Percentiles rank a stretch among this genome's conserved stretches.
Evolutionary conservation across 2,113 vertebrate genomes (phyloP).

Genomic region (Coptodon bakossiorum): DNA sequence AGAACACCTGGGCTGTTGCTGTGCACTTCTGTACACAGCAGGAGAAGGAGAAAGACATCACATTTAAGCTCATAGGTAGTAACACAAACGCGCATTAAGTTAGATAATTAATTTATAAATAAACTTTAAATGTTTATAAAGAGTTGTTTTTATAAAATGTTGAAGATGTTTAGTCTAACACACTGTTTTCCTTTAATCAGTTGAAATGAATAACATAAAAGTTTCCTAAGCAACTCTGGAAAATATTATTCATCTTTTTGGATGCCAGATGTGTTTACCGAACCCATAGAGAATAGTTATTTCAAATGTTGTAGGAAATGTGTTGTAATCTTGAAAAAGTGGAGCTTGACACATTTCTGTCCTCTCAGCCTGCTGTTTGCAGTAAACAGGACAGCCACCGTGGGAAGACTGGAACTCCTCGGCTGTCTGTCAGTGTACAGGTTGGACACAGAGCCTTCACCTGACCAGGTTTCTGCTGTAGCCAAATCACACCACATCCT

Average conservation of each 20-base stretch:
- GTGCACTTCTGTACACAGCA: background rate
- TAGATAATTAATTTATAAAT: background rate
- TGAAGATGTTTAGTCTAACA: background rate
- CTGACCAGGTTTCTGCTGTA: background rate
- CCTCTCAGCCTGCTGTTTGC: constrained; percentile 69
- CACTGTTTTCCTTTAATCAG: background rate
- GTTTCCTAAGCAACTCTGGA: background rate
- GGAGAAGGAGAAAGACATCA: background rate
- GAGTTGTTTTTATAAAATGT: background rate
- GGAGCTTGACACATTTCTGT: background rate
- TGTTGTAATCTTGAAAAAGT: background rate
- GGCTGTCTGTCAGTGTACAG: background rate
- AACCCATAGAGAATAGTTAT: background rate
- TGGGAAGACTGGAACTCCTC: background rate
- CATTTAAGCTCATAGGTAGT: background rate
- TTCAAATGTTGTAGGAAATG: background rate
- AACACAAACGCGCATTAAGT: background rate
- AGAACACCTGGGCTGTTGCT: background rate
- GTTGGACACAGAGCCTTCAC: background rate
- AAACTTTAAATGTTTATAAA: background rate
- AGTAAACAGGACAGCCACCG: constrained; percentile 32
- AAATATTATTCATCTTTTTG: background rate
- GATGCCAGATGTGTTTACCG: background rate
- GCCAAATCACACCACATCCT: constrained; percentile 19
- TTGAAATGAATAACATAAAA: background rate